These are phyloP conservation scores for Chymomyza procnemis DNA, from an alignment of 2,888 invertebrate genomes.

Conservation along the genomic window DNA sequence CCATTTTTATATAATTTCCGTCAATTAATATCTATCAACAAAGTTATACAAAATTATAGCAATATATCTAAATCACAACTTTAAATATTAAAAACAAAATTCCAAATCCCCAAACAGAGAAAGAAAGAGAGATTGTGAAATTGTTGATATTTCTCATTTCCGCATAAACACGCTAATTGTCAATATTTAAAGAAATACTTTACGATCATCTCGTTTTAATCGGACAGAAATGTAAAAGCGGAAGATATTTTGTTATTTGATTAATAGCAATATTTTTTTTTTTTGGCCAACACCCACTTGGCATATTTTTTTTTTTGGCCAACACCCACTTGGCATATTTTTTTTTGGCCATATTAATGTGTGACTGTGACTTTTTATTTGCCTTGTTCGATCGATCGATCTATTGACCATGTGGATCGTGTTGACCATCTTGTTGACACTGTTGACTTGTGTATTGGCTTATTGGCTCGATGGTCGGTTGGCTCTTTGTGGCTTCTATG, in stretches of 20 bases:
- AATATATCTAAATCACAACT: too few relatives aligned
- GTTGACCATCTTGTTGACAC: background rate
- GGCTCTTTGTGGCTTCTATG: constrained; percentile 16
- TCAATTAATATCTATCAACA: too few relatives aligned
- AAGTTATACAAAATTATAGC: too few relatives aligned
- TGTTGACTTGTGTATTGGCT: background rate
- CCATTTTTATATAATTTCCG: too few relatives aligned
- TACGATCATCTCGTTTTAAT: background rate
- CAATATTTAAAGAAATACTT: background rate
- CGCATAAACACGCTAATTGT: background rate
- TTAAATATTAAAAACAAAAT: too few relatives aligned
- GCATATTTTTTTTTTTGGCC: background rate
- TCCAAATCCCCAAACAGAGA: too few relatives aligned
- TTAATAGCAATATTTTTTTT: too few relatives aligned
- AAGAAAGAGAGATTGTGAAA: background rate
- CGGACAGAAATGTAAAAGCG: background rate
- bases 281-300: background rate
- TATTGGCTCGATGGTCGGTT: too few relatives aligned
- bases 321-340: background rate
- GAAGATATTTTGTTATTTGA: background rate
- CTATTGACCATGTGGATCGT: background rate
- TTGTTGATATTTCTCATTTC: background rate
- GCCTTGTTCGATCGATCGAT: background rate
- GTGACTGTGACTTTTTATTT: background rate
- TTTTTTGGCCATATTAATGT: background rate